Percentiles rank a stretch among this genome's conserved stretches.
phyloP scores from a whole-genome alignment of 2,797 vertebrate genomes.

The Sebastolobus alascanus region DNA sequence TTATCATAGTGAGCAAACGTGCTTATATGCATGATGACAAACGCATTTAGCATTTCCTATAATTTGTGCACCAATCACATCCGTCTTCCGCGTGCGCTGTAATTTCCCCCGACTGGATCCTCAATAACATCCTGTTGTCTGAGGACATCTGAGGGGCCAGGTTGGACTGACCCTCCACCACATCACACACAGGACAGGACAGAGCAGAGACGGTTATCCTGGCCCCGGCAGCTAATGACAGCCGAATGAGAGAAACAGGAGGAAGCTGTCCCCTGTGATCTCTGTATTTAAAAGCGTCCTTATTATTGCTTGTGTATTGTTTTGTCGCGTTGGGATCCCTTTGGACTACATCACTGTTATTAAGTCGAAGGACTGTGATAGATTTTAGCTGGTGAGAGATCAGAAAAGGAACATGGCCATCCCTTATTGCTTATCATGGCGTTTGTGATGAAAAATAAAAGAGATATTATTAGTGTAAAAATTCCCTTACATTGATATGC shows the following conservation, averaged over 20 bases:
- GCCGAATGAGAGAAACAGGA: constrained; percentile 57
- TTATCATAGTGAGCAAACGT: constrained; percentile 3
- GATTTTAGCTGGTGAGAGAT: not conserved
- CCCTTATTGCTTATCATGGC: not conserved
- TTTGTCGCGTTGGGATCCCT: constrained; percentile 59
- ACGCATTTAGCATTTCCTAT: constrained; percentile 69
- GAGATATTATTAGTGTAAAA: not conserved
- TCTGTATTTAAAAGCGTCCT: constrained; percentile 71
- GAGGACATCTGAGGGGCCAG: constrained; percentile 68
- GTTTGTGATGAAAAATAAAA: not conserved
- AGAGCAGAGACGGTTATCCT: constrained; percentile 68
- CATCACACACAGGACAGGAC: constrained; percentile 64
- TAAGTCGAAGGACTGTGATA: constrained; percentile 45
- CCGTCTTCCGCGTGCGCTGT: constrained; percentile 55
- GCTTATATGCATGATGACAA: constrained; percentile 31
- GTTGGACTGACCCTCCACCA: constrained; percentile 65
- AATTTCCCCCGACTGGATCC: constrained; percentile 71
- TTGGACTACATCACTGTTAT: constrained; percentile 64
- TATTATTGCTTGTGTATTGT: constrained; percentile 75
- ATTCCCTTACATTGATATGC: not conserved
- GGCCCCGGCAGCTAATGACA: constrained; percentile 73
- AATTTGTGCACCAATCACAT: constrained; percentile 63
- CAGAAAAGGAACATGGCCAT: not conserved
- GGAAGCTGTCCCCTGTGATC: constrained; percentile 77
- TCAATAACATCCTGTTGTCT: constrained; percentile 83